phyloP scores from a whole-genome alignment of 2,113 vertebrate genomes.

The Raphicerus campestris region DNA sequence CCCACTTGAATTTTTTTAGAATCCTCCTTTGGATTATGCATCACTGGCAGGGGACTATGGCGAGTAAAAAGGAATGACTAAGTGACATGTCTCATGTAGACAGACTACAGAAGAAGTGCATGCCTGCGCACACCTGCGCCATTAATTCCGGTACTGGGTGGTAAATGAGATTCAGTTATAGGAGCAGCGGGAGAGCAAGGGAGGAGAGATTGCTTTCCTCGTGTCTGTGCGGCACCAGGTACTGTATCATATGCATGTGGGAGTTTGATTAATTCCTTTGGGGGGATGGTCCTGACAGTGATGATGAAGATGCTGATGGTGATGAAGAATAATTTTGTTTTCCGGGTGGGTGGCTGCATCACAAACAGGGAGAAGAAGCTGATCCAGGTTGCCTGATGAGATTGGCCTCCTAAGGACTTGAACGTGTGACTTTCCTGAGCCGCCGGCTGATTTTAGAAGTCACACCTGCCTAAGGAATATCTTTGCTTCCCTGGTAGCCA shows the following conservation, averaged over 20 bases:
- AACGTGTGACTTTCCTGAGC: neutral
- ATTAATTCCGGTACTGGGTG: neutral
- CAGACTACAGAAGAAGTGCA: neutral
- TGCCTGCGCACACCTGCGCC: rapidly evolving
- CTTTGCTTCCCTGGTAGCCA: neutral
- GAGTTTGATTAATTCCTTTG: neutral
- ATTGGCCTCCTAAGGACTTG: neutral
- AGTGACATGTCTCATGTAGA: neutral
- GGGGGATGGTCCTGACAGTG: neutral
- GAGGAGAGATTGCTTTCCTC: neutral
- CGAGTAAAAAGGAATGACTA: neutral
- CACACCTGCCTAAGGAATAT: neutral
- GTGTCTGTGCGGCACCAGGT: neutral
- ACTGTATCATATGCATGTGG: rapidly evolving
- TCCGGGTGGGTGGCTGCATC: neutral
- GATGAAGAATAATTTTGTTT: neutral
- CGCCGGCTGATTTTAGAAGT: neutral
- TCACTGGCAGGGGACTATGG: neutral
- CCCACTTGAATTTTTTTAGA: neutral
- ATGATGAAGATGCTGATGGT: neutral
- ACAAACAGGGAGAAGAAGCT: neutral
- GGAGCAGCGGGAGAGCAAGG: neutral
- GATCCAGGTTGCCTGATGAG: neutral
- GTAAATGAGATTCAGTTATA: neutral
- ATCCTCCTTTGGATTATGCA: neutral